Evolutionary conservation across 2,797 vertebrate genomes (phyloP).

Genomic region (Tinamus major): DNA sequence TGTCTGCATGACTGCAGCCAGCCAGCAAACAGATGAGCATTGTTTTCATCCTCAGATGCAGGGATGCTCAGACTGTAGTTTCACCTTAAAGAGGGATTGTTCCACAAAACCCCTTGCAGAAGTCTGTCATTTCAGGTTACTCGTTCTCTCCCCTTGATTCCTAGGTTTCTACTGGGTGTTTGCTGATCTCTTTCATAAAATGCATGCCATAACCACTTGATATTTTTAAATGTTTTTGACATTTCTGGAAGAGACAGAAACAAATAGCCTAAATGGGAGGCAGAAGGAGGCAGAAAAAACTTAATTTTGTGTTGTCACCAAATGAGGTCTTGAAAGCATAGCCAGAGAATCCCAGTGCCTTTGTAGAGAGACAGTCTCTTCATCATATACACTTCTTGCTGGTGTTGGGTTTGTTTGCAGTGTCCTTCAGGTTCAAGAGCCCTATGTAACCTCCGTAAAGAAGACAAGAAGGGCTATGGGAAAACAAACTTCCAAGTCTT

Average conservation of each 20-base stretch:
- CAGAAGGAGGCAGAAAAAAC: not conserved
- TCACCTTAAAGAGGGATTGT: not conserved
- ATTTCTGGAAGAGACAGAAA: not conserved
- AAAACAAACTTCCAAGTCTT: not conserved
- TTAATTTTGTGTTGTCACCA: not conserved
- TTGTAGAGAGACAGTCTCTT: not conserved
- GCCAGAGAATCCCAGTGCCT: not conserved
- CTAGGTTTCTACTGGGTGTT: not conserved
- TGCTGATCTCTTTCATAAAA: not conserved
- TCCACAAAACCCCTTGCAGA: not conserved
- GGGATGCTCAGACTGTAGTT: not conserved
- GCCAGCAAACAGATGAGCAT: not conserved
- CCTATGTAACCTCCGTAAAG: not conserved
- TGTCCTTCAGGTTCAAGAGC: not conserved
- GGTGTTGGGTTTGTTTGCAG: not conserved
- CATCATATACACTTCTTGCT: not conserved
- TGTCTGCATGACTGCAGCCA: not conserved
- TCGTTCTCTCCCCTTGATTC: not conserved
- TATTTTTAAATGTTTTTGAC: not conserved
- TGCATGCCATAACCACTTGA: not conserved
- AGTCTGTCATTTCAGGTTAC: not conserved
- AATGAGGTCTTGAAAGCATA: not conserved
- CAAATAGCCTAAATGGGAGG: not conserved
- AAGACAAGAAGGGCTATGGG: not conserved
- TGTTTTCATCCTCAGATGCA: fast-evolving